phyloP scores from a whole-genome alignment of 2,888 invertebrate genomes.

The Rutpela maculata region DNA sequence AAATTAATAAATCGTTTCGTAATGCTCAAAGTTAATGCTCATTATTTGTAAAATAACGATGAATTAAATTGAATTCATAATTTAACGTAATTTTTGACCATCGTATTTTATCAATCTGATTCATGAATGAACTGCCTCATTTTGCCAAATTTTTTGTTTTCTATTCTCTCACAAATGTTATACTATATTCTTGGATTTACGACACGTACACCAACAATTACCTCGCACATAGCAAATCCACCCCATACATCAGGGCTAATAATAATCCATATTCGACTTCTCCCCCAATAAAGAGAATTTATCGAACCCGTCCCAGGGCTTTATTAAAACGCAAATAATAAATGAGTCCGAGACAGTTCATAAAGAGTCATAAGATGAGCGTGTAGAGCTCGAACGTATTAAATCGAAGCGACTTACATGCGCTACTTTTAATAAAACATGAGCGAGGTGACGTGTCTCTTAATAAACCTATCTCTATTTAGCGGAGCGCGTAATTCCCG shows the following conservation, averaged over 20 bases:
- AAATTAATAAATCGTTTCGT: too few species aligned
- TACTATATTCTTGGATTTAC: background rate
- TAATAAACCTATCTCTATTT: conserved; percentile 61
- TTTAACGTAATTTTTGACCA: too few species aligned
- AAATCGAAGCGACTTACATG: conserved; percentile 1
- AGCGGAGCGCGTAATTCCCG: conserved; percentile 64
- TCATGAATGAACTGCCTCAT: too few species aligned
- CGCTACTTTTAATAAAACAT: conserved; percentile 62
- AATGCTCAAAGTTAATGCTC: too few species aligned
- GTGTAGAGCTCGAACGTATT: background rate
- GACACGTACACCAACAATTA: background rate
- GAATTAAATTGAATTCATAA: too few species aligned
- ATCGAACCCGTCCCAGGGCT: conserved; percentile 13
- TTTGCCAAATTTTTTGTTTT: background rate
- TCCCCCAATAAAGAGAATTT: conserved; percentile 31
- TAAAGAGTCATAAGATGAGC: conserved; percentile 18
- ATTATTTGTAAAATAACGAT: too few species aligned
- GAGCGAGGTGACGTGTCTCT: conserved; percentile 62
- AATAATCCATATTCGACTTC: conserved; percentile 26
- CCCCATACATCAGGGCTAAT: conserved; percentile 13
- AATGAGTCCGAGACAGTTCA: conserved; percentile 21
- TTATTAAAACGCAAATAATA: conserved; percentile 36
- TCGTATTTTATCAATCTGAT: too few species aligned
- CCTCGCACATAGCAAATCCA: background rate
- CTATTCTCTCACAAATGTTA: background rate